A percentile compares a stretch with the other conserved stretches of the same genome.
phyloP scores from a whole-genome alignment of 2,113 vertebrate species.

The Struthidea cinerea region DNA sequence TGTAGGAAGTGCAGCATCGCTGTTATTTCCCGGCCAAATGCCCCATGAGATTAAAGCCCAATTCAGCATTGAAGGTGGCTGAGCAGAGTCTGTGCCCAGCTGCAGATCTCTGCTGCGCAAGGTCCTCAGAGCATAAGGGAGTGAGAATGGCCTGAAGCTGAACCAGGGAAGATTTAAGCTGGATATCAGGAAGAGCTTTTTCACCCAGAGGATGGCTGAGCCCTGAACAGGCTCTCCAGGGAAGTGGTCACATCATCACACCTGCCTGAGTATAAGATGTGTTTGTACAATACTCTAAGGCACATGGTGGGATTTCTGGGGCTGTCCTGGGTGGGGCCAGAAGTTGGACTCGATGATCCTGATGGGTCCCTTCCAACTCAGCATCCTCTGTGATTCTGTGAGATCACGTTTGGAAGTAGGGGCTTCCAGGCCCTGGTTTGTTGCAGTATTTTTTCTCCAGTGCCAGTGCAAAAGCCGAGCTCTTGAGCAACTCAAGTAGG shows the following conservation, averaged over 20 bases:
- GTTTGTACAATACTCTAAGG: neutral
- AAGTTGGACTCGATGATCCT: accelerated
- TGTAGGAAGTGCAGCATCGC: neutral
- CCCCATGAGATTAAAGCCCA: accelerated
- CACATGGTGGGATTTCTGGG: neutral
- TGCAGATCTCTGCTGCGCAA: neutral
- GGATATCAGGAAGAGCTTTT: neutral
- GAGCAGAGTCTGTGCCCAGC: neutral
- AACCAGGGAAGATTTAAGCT: neutral
- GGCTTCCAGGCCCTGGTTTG: neutral
- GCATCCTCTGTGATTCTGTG: neutral
- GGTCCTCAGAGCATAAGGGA: neutral
- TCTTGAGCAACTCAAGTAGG: neutral
- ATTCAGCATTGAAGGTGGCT: neutral
- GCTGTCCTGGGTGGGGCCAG: neutral
- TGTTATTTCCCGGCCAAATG: neutral
- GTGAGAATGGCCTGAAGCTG: neutral
- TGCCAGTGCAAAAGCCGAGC: neutral
- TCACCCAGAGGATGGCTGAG: neutral
- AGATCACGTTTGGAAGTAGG: neutral
- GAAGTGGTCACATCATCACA: neutral
- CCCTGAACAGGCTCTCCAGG: neutral
- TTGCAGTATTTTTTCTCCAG: neutral
- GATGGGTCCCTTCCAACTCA: neutral
- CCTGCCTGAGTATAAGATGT: neutral